phyloP scores from a whole-genome alignment of 2,888 invertebrate genomes.

The Macaria liturata region DNA sequence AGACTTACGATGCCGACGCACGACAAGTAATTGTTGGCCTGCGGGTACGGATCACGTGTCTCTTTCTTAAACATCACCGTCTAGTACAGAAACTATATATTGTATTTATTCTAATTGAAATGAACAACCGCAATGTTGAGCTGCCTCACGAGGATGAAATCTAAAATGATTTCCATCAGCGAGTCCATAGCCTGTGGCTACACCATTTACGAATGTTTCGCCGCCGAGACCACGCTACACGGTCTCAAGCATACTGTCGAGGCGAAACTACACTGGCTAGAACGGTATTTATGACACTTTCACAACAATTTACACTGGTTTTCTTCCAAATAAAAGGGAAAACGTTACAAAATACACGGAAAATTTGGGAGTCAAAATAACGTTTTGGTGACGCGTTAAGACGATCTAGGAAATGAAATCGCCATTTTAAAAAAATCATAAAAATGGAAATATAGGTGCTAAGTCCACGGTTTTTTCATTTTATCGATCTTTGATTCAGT shows the following conservation, averaged over 20 bases:
- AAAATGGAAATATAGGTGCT: too few species aligned
- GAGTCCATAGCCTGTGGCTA: conserved; percentile 49
- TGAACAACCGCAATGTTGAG: conserved; percentile 60
- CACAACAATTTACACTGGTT: not conserved
- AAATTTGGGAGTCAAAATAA: conserved; percentile 5
- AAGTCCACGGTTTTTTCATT: too few species aligned
- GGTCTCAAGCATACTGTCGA: conserved; percentile 75
- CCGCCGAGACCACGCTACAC: conserved; percentile 70
- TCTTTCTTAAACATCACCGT: not conserved
- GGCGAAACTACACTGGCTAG: conserved; percentile 62
- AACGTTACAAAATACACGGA: conserved; percentile 6
- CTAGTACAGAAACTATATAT: conserved; percentile 5
- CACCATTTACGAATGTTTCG: conserved; percentile 61
- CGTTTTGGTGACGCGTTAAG: too few species aligned
- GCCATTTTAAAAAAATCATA: too few species aligned
- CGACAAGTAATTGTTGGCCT: too few species aligned
- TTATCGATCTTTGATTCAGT: too few species aligned
- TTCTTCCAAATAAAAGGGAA: not conserved
- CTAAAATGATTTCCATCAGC: conserved; percentile 45
- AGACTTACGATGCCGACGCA: too few species aligned
- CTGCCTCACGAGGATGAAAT: conserved; percentile 59
- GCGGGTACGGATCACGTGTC: not conserved
- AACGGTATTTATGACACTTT: conserved; percentile 52
- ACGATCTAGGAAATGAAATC: too few species aligned
- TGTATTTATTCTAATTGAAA: conserved; percentile 15